Percentiles rank a stretch among this genome's conserved stretches.
These are phyloP conservation scores for Diloba caeruleocephala DNA, from an alignment of 2,888 invertebrate species.

Conservation along the genomic window DNA sequence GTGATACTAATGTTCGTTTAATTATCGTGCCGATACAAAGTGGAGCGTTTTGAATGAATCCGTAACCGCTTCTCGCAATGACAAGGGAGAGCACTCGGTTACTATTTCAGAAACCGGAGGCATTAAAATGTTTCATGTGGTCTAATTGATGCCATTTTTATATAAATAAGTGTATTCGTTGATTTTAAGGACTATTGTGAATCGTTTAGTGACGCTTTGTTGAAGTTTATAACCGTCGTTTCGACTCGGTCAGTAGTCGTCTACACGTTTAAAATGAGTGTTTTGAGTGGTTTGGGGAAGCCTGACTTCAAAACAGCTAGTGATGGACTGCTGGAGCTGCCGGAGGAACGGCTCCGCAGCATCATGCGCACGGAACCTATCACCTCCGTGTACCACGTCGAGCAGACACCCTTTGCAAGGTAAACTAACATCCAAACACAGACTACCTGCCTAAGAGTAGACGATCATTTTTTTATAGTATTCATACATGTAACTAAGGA, in stretches of 20 bases:
- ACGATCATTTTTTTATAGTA: constrained; percentile 31
- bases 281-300: constrained; percentile 87
- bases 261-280: constrained; percentile 87
- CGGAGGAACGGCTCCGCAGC: constrained; percentile 91
- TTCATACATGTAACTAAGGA: constrained; percentile 21
- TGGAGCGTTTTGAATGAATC: constrained; percentile 82
- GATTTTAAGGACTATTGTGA: constrained; percentile 86
- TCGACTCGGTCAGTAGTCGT: constrained; percentile 83
- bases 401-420: constrained; percentile 96
- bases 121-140: constrained; percentile 88
- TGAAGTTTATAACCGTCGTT: constrained; percentile 72
- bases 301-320: constrained; percentile 89
- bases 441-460: constrained; percentile 24
- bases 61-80: constrained; percentile 88
- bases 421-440: constrained; percentile 69
- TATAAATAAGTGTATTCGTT: constrained; percentile 86
- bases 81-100: constrained; percentile 87
- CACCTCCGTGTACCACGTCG: constrained; percentile 93
- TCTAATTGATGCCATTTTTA: constrained; percentile 81
- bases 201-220: constrained; percentile 84
- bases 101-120: constrained; percentile 88
- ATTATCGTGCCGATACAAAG: constrained; percentile 79
- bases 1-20: constrained; percentile 86
- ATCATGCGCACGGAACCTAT: constrained; percentile 93
- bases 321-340: constrained; percentile 93